Conservation (phyloP, 37 sponge, comb jelly and placozoan genomes). For the Tethya wilhelma region DNA sequence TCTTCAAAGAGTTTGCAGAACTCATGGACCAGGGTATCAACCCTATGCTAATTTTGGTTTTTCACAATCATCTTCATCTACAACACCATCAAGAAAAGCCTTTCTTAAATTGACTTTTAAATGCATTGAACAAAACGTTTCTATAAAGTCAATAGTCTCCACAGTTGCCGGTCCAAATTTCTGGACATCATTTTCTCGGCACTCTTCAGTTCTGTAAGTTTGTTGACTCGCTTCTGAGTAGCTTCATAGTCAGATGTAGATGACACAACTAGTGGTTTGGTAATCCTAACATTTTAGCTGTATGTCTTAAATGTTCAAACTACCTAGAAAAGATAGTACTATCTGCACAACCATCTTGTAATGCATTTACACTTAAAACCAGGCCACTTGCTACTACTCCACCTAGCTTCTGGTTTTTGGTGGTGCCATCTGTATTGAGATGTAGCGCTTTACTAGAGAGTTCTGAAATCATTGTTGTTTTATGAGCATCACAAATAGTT, state of each 20-base stretch:
- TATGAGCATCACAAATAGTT: slow-evolving; percentile 41
- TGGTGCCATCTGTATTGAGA: slow-evolving; percentile 55
- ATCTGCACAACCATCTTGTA: slow-evolving; percentile 24
- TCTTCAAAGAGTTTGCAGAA: slow-evolving; percentile 57
- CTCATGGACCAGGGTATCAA: slow-evolving; percentile 52
- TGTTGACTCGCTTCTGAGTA: slow-evolving; percentile 46
- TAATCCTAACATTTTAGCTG: slow-evolving; percentile 11
- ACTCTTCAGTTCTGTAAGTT: too few species aligned
- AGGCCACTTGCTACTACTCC: slow-evolving; percentile 32
- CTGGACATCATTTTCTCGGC: slow-evolving; percentile 23
- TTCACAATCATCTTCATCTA: background rate
- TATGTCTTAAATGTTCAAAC: slow-evolving; percentile 22
- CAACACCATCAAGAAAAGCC: slow-evolving; percentile 39
- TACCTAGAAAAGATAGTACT: slow-evolving; percentile 37
- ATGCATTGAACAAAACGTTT: slow-evolving; percentile 59
- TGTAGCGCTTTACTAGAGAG: background rate
- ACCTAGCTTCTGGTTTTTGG: too few species aligned
- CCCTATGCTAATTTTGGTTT: background rate
- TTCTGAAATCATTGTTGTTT: slow-evolving; percentile 16
- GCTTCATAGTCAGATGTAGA: slow-evolving; percentile 40
- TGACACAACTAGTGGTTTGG: slow-evolving; percentile 27
- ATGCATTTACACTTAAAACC: slow-evolving; percentile 37
- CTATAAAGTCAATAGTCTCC: slow-evolving; percentile 41
- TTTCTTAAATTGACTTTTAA: slow-evolving; percentile 47
- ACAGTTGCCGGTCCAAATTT: slow-evolving; percentile 22